These are phyloP conservation scores for Garra rufa DNA, from an alignment of 2,113 vertebrate species.

Conservation along the genomic window DNA sequence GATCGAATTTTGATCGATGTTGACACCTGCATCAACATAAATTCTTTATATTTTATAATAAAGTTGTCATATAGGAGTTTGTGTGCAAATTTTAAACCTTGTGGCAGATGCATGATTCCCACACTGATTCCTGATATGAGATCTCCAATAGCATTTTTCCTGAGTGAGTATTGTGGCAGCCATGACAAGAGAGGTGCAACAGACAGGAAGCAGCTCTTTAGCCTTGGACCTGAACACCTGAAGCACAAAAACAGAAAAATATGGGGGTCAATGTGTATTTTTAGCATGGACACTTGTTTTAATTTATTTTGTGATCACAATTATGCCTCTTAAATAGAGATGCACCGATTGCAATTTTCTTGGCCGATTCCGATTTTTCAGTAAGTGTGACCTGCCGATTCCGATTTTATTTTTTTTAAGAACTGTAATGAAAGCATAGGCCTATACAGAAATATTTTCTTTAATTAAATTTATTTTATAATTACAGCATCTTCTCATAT, in stretches of 20 bases:
- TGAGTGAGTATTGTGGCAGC: constrained; percentile 87
- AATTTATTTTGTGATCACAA: background rate
- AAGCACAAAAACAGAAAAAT: constrained; percentile 33
- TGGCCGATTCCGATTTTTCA: too few relatives aligned
- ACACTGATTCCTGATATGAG: constrained; percentile 88
- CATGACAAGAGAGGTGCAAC: constrained; percentile 83
- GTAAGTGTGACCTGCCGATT: too few relatives aligned
- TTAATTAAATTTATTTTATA: too few relatives aligned
- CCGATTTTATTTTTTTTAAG: too few relatives aligned
- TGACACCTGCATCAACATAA: background rate
- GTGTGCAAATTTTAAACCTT: constrained; percentile 69
- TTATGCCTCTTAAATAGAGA: constrained; percentile 17
- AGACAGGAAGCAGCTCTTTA: constrained; percentile 74
- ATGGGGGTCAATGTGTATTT: background rate
- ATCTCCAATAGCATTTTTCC: constrained; percentile 85
- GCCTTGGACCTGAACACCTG: constrained; percentile 78
- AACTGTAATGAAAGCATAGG: too few relatives aligned
- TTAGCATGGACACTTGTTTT: background rate
- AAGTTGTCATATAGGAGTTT: background rate
- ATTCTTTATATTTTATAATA: background rate
- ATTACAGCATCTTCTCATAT: too few relatives aligned
- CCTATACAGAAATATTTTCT: too few relatives aligned
- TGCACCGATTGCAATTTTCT: too few relatives aligned
- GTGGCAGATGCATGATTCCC: constrained; percentile 93
- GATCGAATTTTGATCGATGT: background rate